Evolutionary conservation across 1,140 invertebrate species (phyloP), one percentile per base, ranked within the genome.

Genomic region (Augochlora pura): DNA sequence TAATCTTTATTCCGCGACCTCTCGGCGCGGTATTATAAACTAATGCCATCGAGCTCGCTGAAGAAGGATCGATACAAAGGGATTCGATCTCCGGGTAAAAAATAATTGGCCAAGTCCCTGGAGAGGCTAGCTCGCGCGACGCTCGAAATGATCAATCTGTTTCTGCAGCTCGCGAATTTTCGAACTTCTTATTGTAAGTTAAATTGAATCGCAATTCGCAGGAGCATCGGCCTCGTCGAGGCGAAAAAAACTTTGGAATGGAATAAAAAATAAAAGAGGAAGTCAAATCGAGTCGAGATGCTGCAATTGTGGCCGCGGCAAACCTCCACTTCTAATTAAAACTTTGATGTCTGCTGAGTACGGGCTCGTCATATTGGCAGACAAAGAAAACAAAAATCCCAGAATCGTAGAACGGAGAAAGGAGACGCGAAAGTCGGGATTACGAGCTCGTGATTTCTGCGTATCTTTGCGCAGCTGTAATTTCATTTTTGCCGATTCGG

Each of bases 241-340:
- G 32, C 49, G 62, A 57, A 23, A 25, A 68, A 68, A 21, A 57
- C 16, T 67, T 23, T 6, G 23, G 57, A 27, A 42, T 21, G 18
- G 0, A 25, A 66, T 66, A 83, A 82, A 12, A 70, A 83, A 82
- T 8, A 64, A 72, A 52, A 42, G 64, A 72, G 60, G 60, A 25
- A 49, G 60, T n/a, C 16, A 52, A 27, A 64, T 70, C 39, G 27
- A 32, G 66, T 59, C 38, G 68, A 60, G 60, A 67, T 21, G 18
- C 23, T 49, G 21, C 49, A 67, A 59, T 62, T 25, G 81, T 42
- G 57, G 12, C 16, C 7, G 64, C 46, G 18, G 32, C 42, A 77
- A 64, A 71, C 65, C 39, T 77, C 57, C 54, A n/a, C 69, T 84
- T 84, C 76, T 83, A 84, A 84, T 84, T 84, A 84, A 84, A 84